Conservation (phyloP, 2,888 invertebrate genomes). For the Ganaspis brasiliensis region DNA sequence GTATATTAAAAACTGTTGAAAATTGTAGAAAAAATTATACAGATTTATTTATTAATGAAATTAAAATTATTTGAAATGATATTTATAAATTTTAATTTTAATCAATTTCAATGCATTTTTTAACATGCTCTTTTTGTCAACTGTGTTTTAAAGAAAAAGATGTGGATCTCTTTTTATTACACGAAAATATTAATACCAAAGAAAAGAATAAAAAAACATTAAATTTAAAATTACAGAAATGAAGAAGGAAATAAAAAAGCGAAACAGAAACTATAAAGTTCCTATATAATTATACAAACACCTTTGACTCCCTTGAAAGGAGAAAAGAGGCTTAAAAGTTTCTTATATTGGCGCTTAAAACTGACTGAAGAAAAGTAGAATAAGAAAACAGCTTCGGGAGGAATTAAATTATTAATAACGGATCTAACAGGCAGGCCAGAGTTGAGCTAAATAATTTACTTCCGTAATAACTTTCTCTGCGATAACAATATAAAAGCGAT, state of each 20-base stretch:
- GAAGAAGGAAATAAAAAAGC: background rate
- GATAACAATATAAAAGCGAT: conserved; percentile 49
- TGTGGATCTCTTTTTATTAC: too few species aligned
- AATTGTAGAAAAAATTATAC: too few species aligned
- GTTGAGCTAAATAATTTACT: conserved; percentile 52
- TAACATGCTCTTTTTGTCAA: too few species aligned
- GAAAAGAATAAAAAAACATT: too few species aligned
- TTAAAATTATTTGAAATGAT: too few species aligned
- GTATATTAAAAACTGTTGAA: too few species aligned
- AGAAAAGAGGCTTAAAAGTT: background rate
- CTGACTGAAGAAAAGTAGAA: conserved; percentile 35
- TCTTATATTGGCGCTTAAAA: background rate
- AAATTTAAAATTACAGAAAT: too few species aligned
- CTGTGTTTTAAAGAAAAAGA: too few species aligned
- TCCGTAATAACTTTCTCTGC: conserved; percentile 57
- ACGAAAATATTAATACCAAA: too few species aligned
- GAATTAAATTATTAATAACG: conserved; percentile 32
- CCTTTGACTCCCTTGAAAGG: background rate
- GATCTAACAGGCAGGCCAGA: conserved; percentile 38
- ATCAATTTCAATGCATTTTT: too few species aligned
- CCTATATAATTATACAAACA: background rate
- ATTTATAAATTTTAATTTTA: too few species aligned
- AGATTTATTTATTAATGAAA: too few species aligned
- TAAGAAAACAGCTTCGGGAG: conserved; percentile 38
- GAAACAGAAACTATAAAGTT: background rate